Conservation (phyloP, 2,113 vertebrate genomes). For the Poeciliopsis retropinna region DNA sequence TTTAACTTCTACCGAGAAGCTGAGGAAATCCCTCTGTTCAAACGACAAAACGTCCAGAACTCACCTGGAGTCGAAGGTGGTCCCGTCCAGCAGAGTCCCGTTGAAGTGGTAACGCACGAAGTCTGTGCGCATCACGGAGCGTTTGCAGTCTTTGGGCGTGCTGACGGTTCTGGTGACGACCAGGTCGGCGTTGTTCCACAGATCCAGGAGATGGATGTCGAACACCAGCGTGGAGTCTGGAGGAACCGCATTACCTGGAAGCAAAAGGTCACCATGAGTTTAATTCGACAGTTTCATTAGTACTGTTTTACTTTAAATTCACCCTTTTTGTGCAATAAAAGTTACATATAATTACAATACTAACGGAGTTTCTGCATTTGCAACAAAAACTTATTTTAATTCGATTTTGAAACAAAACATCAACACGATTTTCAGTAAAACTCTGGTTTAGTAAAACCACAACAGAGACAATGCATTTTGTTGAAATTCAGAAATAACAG, state of each 20-base stretch:
- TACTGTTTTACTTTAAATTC: not conserved
- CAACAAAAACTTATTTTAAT: not conserved
- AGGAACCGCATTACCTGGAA: constrained; percentile 88
- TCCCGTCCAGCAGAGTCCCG: constrained; percentile 90
- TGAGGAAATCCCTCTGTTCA: not conserved
- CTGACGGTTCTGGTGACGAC: constrained; percentile 84
- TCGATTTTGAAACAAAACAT: no score
- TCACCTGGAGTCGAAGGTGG: constrained; percentile 91
- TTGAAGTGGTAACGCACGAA: constrained; percentile 97
- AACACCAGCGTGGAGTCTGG: constrained; percentile 93
- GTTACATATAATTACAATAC: no score
- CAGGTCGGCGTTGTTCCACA: constrained; percentile 92
- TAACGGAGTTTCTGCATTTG: not conserved
- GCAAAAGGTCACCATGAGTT: not conserved
- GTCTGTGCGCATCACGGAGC: constrained; percentile 88
- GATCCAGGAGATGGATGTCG: constrained; percentile 88
- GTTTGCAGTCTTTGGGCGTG: constrained; percentile 84
- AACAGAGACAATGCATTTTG: no score
- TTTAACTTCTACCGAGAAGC: not conserved
- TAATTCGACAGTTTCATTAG: no score
- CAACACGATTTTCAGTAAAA: no score
- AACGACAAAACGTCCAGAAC: not conserved
- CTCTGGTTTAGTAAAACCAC: no score
- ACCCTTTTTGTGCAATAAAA: not conserved
- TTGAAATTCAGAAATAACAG: no score